These are phyloP conservation scores for Cisticola juncidis DNA, from an alignment of 2,113 vertebrate species.

Conservation along the genomic window DNA sequence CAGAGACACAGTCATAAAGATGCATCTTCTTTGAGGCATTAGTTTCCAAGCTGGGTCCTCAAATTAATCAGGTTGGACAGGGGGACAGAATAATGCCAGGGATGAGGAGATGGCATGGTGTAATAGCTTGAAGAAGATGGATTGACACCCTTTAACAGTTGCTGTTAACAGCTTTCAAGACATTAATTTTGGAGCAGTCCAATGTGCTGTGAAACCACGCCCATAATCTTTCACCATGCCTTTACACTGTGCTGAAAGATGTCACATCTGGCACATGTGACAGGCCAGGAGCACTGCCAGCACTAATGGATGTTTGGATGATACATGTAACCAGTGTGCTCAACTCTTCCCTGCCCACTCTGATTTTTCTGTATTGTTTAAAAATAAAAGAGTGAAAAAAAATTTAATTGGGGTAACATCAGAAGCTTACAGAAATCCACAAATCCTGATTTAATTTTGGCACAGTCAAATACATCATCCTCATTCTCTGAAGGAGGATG, in stretches of 20 bases:
- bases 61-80: not conserved
- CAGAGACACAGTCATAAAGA: not conserved
- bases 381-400: not conserved
- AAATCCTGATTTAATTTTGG: not conserved
- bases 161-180: not conserved
- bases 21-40: not conserved
- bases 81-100: not conserved
- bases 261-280: not conserved
- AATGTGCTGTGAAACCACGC: not conserved
- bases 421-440: not conserved
- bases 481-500: not conserved
- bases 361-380: not conserved
- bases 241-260: not conserved
- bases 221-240: not conserved
- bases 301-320: not conserved
- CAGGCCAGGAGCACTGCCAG: not conserved
- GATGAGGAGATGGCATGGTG: not conserved
- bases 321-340: not conserved
- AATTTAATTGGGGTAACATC: not conserved
- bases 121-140: not conserved
- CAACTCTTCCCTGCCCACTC: not conserved
- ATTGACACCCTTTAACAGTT: not conserved
- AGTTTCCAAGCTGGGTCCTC: not conserved
- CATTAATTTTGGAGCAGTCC: not conserved
- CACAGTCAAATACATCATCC: not conserved